These are phyloP conservation scores for Trichopoda pennipes DNA, from an alignment of 2,888 invertebrate species.

Conservation along the genomic window DNA sequence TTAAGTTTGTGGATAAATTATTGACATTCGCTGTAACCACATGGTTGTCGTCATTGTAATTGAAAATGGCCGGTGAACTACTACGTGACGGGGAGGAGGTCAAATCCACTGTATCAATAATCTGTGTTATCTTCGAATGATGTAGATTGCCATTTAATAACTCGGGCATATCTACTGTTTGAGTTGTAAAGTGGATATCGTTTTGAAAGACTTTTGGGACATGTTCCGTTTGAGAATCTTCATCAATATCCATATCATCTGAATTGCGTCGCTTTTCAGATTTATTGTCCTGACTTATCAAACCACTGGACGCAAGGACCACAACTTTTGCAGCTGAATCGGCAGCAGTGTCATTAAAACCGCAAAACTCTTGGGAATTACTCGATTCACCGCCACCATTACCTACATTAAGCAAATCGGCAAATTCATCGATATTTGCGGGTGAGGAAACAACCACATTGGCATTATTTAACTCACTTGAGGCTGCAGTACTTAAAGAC, in stretches of 20 bases:
- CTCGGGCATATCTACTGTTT: conserved; percentile 26
- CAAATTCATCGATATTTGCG: conserved; percentile 54
- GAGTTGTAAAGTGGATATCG: conserved; percentile 68
- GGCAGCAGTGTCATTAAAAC: conserved; percentile 71
- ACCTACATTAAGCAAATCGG: conserved; percentile 68
- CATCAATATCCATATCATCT: conserved; percentile 80
- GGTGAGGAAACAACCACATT: conserved; percentile 26
- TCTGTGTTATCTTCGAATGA: conserved; percentile 57
- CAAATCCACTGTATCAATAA: conserved; percentile 78
- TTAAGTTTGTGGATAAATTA: not conserved
- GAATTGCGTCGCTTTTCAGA: conserved; percentile 74
- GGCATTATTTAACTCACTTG: not conserved
- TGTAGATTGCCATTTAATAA: conserved; percentile 38
- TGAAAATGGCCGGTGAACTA: conserved; percentile 75
- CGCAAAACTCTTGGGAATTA: conserved; percentile 75
- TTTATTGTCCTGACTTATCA: not conserved
- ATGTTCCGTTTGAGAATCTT: conserved; percentile 75
- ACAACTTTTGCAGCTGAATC: conserved; percentile 54
- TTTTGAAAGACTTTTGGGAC: conserved; percentile 79
- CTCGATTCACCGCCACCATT: conserved; percentile 74
- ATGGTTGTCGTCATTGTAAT: conserved; percentile 69
- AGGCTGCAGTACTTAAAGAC: not conserved
- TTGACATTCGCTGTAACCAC: not conserved
- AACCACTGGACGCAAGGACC: conserved; percentile 22
- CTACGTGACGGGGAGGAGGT: conserved; percentile 79